These are phyloP conservation scores for Platycheirus albimanus DNA, from an alignment of 2,888 invertebrate species.

Conservation along the genomic window DNA sequence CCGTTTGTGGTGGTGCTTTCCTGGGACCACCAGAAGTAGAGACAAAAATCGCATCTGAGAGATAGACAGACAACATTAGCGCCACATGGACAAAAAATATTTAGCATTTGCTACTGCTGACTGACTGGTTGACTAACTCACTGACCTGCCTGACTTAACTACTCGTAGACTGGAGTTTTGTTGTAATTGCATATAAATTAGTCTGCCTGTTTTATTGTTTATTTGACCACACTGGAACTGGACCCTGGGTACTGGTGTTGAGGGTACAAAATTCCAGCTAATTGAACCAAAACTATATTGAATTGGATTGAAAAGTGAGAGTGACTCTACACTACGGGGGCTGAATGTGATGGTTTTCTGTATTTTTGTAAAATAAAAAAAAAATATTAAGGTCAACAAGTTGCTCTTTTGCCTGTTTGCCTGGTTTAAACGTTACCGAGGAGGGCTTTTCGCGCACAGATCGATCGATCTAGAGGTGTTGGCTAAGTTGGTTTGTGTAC, in stretches of 20 bases:
- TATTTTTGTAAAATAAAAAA: too few relatives aligned
- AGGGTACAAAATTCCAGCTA: slow-evolving; percentile 24
- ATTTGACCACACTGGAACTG: slow-evolving; percentile 14
- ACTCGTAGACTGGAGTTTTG: background rate
- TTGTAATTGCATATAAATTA: slow-evolving; percentile 48
- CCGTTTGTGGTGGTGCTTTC: slow-evolving; percentile 7
- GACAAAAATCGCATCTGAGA: too few relatives aligned
- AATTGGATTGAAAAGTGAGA: slow-evolving; percentile 61
- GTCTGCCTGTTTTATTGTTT: background rate
- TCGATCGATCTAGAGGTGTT: too few relatives aligned
- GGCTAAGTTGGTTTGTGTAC: too few relatives aligned
- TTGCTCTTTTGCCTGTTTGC: slow-evolving; percentile 5
- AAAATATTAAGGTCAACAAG: slow-evolving; percentile 65
- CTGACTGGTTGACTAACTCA: background rate
- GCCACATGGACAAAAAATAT: slow-evolving; percentile 44
- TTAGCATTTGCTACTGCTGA: background rate
- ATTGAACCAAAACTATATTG: slow-evolving; percentile 14
- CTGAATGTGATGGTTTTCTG: background rate
- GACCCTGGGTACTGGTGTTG: too few relatives aligned
- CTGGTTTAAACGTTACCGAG: slow-evolving; percentile 18
- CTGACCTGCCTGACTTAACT: background rate
- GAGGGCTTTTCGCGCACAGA: too few relatives aligned
- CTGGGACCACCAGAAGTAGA: background rate
- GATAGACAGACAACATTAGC: background rate
- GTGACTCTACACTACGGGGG: too few relatives aligned